Evolutionary conservation across 2,888 invertebrate species (phyloP).

Genomic region (Tachystola acroxantha): DNA sequence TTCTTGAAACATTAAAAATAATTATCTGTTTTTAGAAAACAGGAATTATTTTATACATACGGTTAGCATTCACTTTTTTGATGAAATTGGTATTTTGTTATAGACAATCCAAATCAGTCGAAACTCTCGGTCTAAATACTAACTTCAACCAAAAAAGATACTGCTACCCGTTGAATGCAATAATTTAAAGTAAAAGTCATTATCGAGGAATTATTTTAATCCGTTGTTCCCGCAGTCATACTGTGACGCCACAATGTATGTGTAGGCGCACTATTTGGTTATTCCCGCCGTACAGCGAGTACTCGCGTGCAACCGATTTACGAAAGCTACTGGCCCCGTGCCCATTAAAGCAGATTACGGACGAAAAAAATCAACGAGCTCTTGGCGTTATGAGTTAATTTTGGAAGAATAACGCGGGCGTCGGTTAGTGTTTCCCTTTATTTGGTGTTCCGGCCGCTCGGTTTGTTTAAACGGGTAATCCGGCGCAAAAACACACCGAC

Average conservation of each 20-base stretch:
- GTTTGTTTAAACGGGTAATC: slow-evolving; percentile 74
- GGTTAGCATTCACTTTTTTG: too few species aligned
- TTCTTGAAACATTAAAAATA: too few species aligned
- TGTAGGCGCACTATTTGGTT: slow-evolving; percentile 62
- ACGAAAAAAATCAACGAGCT: slow-evolving; percentile 66
- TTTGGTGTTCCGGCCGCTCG: slow-evolving; percentile 65
- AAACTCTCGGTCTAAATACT: too few species aligned
- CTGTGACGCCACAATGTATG: slow-evolving; percentile 43
- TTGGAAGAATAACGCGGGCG: slow-evolving; percentile 72
- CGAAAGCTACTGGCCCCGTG: slow-evolving; percentile 71
- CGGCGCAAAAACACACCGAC: slow-evolving; percentile 57
- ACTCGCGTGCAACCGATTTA: slow-evolving; percentile 66
- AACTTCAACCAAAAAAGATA: too few species aligned
- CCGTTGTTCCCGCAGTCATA: too few species aligned
- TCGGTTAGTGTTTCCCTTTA: slow-evolving; percentile 69
- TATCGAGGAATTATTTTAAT: too few species aligned
- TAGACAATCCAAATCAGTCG: too few species aligned
- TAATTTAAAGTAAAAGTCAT: too few species aligned
- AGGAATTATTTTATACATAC: too few species aligned
- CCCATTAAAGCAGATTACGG: slow-evolving; percentile 75
- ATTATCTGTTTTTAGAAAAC: too few species aligned
- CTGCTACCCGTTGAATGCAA: too few species aligned
- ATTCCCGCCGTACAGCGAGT: slow-evolving; percentile 68
- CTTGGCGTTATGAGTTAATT: slow-evolving; percentile 77
- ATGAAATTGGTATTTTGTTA: too few species aligned